Conservation (phyloP, 2,888 invertebrate species). For the Nomada ruficornis region DNA sequence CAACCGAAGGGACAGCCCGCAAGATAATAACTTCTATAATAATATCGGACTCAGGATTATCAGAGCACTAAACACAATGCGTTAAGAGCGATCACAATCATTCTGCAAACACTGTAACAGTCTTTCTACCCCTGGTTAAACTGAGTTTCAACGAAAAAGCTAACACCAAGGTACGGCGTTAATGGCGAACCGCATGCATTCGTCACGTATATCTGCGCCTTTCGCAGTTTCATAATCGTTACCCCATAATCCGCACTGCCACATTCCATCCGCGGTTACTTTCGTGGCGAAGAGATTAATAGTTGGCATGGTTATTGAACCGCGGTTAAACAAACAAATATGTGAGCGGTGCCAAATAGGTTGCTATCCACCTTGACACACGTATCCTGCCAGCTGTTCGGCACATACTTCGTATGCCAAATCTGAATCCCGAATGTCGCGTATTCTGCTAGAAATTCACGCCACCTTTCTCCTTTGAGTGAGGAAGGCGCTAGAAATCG, state of each 20-base stretch:
- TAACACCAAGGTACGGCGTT: constrained; percentile 5
- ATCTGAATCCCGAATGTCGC: not conserved
- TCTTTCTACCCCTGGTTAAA: too few species aligned
- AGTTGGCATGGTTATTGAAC: constrained; percentile 53
- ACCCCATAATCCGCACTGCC: constrained; percentile 9
- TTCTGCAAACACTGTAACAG: too few species aligned
- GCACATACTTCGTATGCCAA: constrained; percentile 9
- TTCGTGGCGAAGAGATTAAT: constrained; percentile 50
- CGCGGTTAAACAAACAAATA: constrained; percentile 58
- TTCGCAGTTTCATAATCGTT: constrained; percentile 54
- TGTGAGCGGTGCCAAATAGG: constrained; percentile 27
- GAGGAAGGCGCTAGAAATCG: too few species aligned
- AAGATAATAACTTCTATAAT: too few species aligned
- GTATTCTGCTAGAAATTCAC: constrained; percentile 8
- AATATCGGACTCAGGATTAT: too few species aligned
- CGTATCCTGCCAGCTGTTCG: constrained; percentile 58
- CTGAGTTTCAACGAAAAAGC: not conserved
- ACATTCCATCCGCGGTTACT: constrained; percentile 25
- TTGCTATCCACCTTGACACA: constrained; percentile 56
- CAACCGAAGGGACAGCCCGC: too few species aligned
- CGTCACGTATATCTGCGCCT: constrained; percentile 32
- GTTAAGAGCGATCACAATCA: too few species aligned
- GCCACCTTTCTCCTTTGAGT: too few species aligned
- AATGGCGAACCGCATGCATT: constrained; percentile 13
- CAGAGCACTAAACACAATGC: too few species aligned